A percentile compares a stretch with the other conserved stretches of the same genome.
Evolutionary conservation across 1,140 invertebrate genomes (phyloP).

Genomic region (Hormaphis cornu): DNA sequence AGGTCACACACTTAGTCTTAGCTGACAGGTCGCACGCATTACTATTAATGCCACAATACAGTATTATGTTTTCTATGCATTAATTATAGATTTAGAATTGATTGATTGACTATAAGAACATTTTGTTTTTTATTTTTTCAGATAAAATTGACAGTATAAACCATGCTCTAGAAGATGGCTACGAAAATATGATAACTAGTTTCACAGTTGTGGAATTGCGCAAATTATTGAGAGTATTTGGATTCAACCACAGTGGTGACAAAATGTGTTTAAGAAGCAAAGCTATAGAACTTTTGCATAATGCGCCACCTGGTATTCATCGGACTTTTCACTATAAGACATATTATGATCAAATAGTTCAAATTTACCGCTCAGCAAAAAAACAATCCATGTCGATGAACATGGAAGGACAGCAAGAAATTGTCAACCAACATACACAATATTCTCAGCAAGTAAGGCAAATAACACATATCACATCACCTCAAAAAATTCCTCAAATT

Average conservation of each 20-base stretch:
- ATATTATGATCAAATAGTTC: conserved; percentile 5
- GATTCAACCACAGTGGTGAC: conserved; percentile 72
- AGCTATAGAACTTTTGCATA: conserved; percentile 64
- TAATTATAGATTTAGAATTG: too few species aligned
- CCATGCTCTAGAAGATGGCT: neutral
- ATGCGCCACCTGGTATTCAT: conserved; percentile 54
- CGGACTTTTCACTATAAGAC: neutral
- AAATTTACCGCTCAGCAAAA: neutral
- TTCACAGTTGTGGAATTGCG: conserved; percentile 78
- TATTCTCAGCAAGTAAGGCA: neutral
- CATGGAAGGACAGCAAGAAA: neutral
- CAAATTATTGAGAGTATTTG: conserved; percentile 72
- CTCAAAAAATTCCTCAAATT: neutral
- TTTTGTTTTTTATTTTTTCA: neutral
- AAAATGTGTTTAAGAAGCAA: conserved; percentile 75
- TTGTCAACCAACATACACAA: neutral
- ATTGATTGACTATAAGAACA: too few species aligned
- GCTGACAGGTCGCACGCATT: too few species aligned
- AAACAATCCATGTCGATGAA: neutral
- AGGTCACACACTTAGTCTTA: too few species aligned
- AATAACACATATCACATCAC: neutral
- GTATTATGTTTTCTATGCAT: too few species aligned
- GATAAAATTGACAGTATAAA: neutral
- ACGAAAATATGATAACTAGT: conserved; percentile 59
- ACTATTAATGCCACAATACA: too few species aligned